A percentile compares a stretch with the other conserved stretches of the same genome.
These are phyloP conservation scores for Lethenteron reissneri DNA, from an alignment of 2,113 vertebrate species.

Conservation along the genomic window DNA sequence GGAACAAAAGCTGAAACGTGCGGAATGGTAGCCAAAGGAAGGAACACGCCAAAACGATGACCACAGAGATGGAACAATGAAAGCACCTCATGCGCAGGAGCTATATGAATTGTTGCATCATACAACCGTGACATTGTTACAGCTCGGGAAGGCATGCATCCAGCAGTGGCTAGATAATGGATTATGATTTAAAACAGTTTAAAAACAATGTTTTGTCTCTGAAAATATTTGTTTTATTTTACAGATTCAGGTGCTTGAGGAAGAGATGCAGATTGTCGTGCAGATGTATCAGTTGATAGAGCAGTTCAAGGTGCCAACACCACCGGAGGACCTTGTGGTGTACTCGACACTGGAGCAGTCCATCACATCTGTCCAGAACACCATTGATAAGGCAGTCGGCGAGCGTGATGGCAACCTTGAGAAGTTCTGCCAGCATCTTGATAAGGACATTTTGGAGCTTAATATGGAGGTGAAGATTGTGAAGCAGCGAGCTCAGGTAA, in stretches of 20 bases:
- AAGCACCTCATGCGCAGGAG: no score
- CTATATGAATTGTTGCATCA: no score
- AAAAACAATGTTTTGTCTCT: no score
- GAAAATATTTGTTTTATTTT: neutral
- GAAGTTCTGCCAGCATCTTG: slow-evolving; percentile 29
- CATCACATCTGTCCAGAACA: slow-evolving; percentile 20
- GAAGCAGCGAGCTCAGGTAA: slow-evolving; percentile 30
- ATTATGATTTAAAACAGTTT: no score
- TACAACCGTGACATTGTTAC: no score
- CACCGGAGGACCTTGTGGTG: slow-evolving; percentile 37
- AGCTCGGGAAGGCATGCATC: no score
- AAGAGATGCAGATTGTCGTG: slow-evolving; percentile 27
- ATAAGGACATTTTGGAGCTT: slow-evolving; percentile 32
- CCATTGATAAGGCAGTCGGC: slow-evolving; percentile 25
- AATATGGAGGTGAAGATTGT: slow-evolving; percentile 27
- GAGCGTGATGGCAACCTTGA: slow-evolving; percentile 26
- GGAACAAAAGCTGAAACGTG: no score
- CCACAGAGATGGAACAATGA: no score
- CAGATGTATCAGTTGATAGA: slow-evolving; percentile 47
- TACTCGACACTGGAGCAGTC: slow-evolving; percentile 32
- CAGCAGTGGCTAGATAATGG: no score
- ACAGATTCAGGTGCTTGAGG: slow-evolving; percentile 35
- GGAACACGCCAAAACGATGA: no score
- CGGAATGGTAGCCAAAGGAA: no score
- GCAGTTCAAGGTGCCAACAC: slow-evolving; percentile 27